Evolutionary conservation across 2,113 vertebrate species (phyloP).

Genomic region (Capra hircus): DNA sequence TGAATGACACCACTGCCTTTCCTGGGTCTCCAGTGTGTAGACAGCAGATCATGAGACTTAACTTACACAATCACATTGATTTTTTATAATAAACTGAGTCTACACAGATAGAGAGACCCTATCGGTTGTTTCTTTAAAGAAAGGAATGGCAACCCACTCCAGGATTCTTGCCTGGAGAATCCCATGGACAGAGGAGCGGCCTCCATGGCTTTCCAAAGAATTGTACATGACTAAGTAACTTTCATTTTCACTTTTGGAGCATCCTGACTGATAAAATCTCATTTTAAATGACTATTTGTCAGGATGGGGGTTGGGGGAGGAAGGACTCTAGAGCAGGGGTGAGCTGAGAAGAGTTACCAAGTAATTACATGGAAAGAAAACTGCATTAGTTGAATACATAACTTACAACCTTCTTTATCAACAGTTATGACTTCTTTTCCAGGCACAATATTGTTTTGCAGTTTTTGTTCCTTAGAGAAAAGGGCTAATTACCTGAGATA

Average conservation of each 20-base stretch:
- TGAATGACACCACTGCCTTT: not conserved
- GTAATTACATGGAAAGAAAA: not conserved
- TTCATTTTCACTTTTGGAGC: not conserved
- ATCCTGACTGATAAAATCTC: not conserved
- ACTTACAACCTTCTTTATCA: not conserved
- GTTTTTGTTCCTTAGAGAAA: not conserved
- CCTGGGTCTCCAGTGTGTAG: not conserved
- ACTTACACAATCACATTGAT: not conserved
- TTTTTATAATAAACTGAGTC: not conserved
- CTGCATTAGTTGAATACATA: not conserved
- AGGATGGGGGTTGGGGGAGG: fast-evolving
- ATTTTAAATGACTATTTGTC: not conserved
- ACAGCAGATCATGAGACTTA: not conserved
- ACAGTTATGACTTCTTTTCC: not conserved
- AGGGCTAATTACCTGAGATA: not conserved
- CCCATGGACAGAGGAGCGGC: not conserved
- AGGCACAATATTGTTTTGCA: not conserved
- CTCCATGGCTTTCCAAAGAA: not conserved
- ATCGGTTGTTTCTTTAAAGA: not conserved
- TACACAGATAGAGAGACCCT: not conserved
- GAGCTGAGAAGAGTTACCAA: not conserved
- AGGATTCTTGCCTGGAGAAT: not conserved
- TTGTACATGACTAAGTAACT: not conserved
- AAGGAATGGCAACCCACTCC: not conserved
- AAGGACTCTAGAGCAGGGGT: not conserved